These are phyloP conservation scores for Sigmodon hispidus DNA, from an alignment of 2,113 vertebrate genomes.

Conservation along the genomic window DNA sequence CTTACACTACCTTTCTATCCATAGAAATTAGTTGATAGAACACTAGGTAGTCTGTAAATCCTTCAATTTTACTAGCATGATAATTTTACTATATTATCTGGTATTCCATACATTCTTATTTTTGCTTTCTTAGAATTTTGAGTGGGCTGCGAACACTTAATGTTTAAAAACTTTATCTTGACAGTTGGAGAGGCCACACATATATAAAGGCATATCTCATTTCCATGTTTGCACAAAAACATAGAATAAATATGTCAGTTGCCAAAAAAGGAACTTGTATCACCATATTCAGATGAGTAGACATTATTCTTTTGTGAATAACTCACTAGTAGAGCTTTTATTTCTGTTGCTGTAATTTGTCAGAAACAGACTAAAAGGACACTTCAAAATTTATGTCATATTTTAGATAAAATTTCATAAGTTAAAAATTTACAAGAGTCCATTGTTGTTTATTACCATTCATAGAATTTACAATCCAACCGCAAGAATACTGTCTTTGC, in stretches of 20 bases:
- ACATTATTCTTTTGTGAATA: neutral
- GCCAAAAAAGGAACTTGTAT: neutral
- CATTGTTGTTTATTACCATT: neutral
- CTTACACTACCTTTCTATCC: neutral
- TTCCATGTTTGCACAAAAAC: neutral
- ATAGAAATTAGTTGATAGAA: neutral
- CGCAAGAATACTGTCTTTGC: neutral
- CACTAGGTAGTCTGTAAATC: rapidly evolving
- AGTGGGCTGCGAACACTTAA: neutral
- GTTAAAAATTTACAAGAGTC: neutral
- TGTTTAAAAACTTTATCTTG: slow-evolving; percentile 8
- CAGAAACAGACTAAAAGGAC: neutral
- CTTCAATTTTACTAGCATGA: neutral
- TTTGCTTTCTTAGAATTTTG: neutral
- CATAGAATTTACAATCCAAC: neutral
- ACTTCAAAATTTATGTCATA: neutral
- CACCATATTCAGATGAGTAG: neutral
- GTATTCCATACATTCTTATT: neutral
- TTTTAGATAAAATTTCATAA: neutral
- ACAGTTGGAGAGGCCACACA: neutral
- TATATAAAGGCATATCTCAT: neutral
- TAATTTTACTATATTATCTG: neutral
- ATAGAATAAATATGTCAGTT: neutral
- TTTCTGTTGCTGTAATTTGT: neutral
- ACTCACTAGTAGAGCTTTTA: neutral